Conservation (phyloP, 2,888 invertebrate genomes). For the Latheticus oryzae region DNA sequence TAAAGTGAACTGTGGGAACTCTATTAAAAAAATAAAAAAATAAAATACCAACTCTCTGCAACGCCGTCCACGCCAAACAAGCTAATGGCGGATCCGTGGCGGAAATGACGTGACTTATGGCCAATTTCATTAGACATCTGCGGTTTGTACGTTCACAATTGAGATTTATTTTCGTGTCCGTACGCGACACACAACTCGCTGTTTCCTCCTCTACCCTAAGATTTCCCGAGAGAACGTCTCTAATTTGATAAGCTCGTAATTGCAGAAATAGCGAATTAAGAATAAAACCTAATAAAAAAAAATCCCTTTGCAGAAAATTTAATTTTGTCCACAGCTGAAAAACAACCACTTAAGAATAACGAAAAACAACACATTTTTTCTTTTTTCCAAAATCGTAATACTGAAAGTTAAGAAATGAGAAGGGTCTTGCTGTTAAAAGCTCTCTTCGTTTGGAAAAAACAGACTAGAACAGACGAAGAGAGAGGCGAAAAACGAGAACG, state of each 20-base stretch:
- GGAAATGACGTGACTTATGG: conserved; percentile 38
- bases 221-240: conserved; percentile 43
- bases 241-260: conserved; percentile 46
- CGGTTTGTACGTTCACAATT: conserved; percentile 41
- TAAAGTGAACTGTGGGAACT: conserved; percentile 19
- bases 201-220: conserved; percentile 39
- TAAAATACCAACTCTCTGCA: too few relatives aligned
- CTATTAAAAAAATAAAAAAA: conserved; percentile 21
- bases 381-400: conserved; percentile 12
- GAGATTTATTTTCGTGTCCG: conserved; percentile 44
- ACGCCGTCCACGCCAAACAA: conserved; percentile 32
- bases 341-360: conserved; percentile 20
- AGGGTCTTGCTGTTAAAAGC: conserved; percentile 24
- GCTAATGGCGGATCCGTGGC: conserved; percentile 20
- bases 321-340: conserved; percentile 21
- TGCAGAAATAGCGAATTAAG: conserved; percentile 45
- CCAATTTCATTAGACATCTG: conserved; percentile 40
- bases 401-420: not conserved
- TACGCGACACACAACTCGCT: conserved; percentile 43
- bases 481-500: conserved; percentile 11
- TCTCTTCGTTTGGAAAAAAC: too few relatives aligned
- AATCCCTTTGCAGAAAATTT: conserved; percentile 38
- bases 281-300: conserved; percentile 44
- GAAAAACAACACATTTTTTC: conserved; percentile 4
- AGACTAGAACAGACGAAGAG: too few relatives aligned